Base-by-base conservation (phyloP, 2,888 invertebrate genomes). In the Andricus quercusramuli region DNA sequence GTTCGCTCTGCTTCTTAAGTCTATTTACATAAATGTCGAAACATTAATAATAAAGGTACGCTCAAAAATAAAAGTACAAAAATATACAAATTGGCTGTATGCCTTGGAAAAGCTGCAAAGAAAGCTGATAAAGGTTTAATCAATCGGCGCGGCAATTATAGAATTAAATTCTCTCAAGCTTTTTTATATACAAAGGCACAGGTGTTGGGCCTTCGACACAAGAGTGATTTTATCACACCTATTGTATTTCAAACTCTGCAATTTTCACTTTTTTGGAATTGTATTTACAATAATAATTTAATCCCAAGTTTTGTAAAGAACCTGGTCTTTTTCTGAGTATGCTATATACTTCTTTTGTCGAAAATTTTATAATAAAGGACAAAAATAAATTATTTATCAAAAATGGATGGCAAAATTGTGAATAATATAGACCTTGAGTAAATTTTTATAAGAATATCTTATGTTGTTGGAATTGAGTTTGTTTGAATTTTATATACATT, bases 21-120 rank as follows among this genome's bases (percentile, higher is more conserved):
- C 80, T 86, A 88, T 85, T 84, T 87, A 86, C 84, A 86, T 76
- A 81, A 82, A 47, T 77, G 68, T 76, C 74, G 85, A 68, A 82
- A 85, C 86, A 88, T 90, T 89, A 90, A 90, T 90, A 85, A 89
- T 83, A 70, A 79, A 62, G 79, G 79, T 85, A 84, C 82, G 80
- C 84, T 85, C 87, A 87, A 88, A 82, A 81, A 87, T 88, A 88
- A 88, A 87, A 86, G 86, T 90, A 90, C 86, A 90, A 90, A 89
- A 88, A 90, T 90, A 88, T 90, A 90, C 89, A 89, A 79, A 70
- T 83, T 81, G 82, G 81, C 82, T 80, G 77, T 79, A 81, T 81
- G 74, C 74, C 32, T 15, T 74, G 20, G 51, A 74, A 74, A 59
- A 74, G 74, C 74, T 74, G 74, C 74, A 74, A 74, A 74, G 32